Evolutionary conservation across 2,113 vertebrate species (phyloP), one percentile per base, ranked within the genome.

Genomic region (Symphodus melops): DNA sequence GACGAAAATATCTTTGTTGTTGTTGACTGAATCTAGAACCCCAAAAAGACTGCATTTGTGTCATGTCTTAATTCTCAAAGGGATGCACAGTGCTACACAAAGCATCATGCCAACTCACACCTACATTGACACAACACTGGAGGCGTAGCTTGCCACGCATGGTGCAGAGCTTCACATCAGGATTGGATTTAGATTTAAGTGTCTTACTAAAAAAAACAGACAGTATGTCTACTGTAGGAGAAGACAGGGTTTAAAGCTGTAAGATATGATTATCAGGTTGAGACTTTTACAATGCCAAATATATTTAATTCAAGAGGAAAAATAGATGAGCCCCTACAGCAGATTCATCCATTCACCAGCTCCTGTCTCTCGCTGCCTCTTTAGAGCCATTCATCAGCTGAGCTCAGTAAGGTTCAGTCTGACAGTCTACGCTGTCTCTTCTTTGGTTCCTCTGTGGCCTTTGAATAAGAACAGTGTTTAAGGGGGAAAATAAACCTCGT

Each of bases 31-130:
- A 48, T 6, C 46, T 14, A 48, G 11, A 11, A 41, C 2, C 9
- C 39, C 3, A 41, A 48, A 16, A 14, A 19, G 46, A 48, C 46
- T 19, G 46, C 14, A 19, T 48, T 16, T 19, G 17, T 48, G 16
- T 48, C 46, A 14, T 48, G 46, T 17, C 14, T 48, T 17, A 7
- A 48, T 48, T 17, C 46, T 48, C 46, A 48, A 46, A 48, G 46
- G 5, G 3, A n/a, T 69, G 70, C 48, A 78, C 70, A 74, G 53
- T 68, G 62, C 82, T 83, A 77, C 55, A 72, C 68, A 77, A 83
- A 81, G 72, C 79, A 37, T 79, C 52, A 76, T 75, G 68, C 86
- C 84, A 68, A 90, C 89, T 82, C 64, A 84, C 75, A 82, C 86
- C 83, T 75, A 86, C 82, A 85, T 68, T 59, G 66, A 73, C 72